Base-by-base conservation (phyloP, 2,113 vertebrate species). In the Ciconia stormi region DNA sequence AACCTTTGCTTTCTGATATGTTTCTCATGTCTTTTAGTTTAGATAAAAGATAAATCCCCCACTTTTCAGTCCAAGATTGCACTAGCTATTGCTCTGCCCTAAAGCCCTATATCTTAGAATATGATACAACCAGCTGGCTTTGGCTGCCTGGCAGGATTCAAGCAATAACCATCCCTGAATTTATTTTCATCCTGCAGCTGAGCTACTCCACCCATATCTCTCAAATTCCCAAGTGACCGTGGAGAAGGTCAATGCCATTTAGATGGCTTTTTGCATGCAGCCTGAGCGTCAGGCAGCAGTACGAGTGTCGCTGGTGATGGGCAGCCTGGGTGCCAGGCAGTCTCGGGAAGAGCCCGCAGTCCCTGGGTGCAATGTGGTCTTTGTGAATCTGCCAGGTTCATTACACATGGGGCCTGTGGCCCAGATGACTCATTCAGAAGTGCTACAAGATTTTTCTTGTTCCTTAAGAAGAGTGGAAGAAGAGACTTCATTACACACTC, bases 321-420 rank as follows among this genome's bases (percentile, higher is more conserved):
- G 74, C 85, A 89, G 52, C 9, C 77, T 38, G 74, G 90, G 87
- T 91, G 92, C 92, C 84, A 79, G 88, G 78, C 92, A 92, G 87
- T 67, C 82, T 89, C 1, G 0, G 70, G 11, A 91, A 50, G 25
- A 49, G 10, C 36, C 46, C 0, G 0, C 44, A 44, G 49, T 7
- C 55, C 56, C 81, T 5, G 29, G n/a, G 77, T 3, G 40, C 32
- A 50, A 14, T 3, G 42, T 62, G 38, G 38, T 36, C 58, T 56
- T 56, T 1, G 2, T 62, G 13, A 56, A 65, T 30, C 83, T 16
- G 0, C 44, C 3, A 6, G 13, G 21, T 5, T 84, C 34, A 21
- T 11, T 74, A 40, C 65, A 42, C 27, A 16, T 0, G 11, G 42
- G 50, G 29, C 3, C 26, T 36, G 40, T 38, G 70, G 56, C 34